Evolutionary conservation across 1,140 invertebrate species (phyloP), one percentile per base, ranked within the genome.

Genomic region (Conus ventricosus): DNA sequence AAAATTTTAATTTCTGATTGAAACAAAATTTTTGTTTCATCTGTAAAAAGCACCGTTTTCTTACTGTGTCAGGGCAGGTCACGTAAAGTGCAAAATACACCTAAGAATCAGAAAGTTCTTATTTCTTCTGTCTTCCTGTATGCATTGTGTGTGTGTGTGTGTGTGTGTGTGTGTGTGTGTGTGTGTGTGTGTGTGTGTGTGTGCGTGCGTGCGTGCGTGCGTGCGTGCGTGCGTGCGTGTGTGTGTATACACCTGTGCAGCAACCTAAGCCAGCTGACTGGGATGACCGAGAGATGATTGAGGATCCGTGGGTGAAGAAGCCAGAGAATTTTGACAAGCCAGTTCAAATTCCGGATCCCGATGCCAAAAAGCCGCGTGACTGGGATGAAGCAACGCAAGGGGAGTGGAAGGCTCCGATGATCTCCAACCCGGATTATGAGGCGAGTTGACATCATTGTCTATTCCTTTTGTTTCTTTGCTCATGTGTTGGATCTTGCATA

Each of bases 301-400:
- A 99, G 90, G 99, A 99, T 95, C 98, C 98, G 5, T 97, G 98
- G 88, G 99, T 99, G 96, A 97, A 96, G 84, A 99, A 99, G 95
- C 98, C 97, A 20, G 97, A 96, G 87, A 96, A 97, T 90, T 97
- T 96, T 96, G 99, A 99, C 88, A 98, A 99, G 95, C 98, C 99
- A 87, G 98, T 99, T 95, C 98, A 99, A 96, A 99, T 99, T 95
- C 97, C 99, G 53, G 99, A 99, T 95, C 98, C 99, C n/a, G 98
- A 99, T 95, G 99, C 99, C 83, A 97, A 97, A 92, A 99, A 99
- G 95, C 99, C 99, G 27, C 99, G 99, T 91, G 99, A 99, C 95
- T 99, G 99, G 99, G 99, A 99, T 94, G 99, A 99, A 96, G 99
- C 99, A 95, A 99, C 99, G 98, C 99, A 99, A 94, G 98, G 98